Percentiles rank a stretch among this genome's conserved stretches.
These are phyloP conservation scores for Dendroctonus ponderosae DNA, from an alignment of 1,140 invertebrate species.

Conservation along the genomic window DNA sequence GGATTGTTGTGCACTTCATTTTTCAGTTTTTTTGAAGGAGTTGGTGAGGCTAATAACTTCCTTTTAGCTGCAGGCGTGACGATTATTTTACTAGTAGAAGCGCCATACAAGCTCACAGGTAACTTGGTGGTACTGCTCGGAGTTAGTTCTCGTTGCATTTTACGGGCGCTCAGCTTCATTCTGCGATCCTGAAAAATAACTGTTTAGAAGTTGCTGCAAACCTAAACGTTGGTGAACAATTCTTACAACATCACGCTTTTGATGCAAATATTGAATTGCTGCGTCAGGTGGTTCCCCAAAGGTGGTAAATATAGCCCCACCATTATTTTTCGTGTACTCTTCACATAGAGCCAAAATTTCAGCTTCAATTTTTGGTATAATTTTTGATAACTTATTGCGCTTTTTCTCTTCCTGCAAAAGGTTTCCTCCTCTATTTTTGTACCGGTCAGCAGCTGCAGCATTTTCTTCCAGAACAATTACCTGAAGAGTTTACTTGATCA, in stretches of 20 bases:
- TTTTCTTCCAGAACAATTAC: slow-evolving; percentile 61
- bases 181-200: slow-evolving; percentile 29
- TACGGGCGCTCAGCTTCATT: slow-evolving; percentile 39
- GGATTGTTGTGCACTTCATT: no score
- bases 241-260: slow-evolving; percentile 38
- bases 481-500: slow-evolving; percentile 6
- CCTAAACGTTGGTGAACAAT: slow-evolving; percentile 1
- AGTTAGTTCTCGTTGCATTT: slow-evolving; percentile 33
- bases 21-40: neutral
- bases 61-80: slow-evolving; percentile 8
- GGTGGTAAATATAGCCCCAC: slow-evolving; percentile 57
- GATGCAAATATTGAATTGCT: slow-evolving; percentile 32
- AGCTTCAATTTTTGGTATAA: slow-evolving; percentile 60
- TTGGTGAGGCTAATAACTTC: slow-evolving; percentile 21
- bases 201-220: neutral
- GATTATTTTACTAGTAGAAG: slow-evolving; percentile 14
- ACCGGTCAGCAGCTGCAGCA: slow-evolving; percentile 73
- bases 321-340: slow-evolving; percentile 55
- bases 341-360: slow-evolving; percentile 57
- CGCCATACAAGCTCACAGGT: slow-evolving; percentile 14
- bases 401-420: slow-evolving; percentile 81
- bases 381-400: slow-evolving; percentile 63
- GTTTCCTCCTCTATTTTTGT: slow-evolving; percentile 80
- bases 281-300: slow-evolving; percentile 53
- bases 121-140: slow-evolving; percentile 14